Base-by-base conservation (phyloP, 2,888 invertebrate genomes). In the Alloplasta piceator region DNA sequence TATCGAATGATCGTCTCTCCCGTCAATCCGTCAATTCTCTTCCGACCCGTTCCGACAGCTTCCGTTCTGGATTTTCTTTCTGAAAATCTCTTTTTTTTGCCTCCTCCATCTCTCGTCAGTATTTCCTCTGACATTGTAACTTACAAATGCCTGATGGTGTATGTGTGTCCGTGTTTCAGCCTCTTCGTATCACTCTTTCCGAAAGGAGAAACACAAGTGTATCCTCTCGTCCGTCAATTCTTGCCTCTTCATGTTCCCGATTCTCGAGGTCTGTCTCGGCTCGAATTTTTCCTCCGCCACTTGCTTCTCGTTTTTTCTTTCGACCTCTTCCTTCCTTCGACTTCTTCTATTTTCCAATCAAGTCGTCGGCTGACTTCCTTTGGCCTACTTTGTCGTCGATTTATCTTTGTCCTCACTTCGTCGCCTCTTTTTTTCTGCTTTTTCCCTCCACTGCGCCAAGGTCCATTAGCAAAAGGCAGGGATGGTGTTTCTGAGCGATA, bases 271-370 rank as follows among this genome's bases (percentile, higher is more conserved):
- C 36, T 56, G 61, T 67, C 76, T 74, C 70, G 58, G 61, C 79
- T 74, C 52, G 76, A 46, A 55, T 63, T 60, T 63, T 60, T 16
- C n/a, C n/a, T 64, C 64, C 41, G n/a, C 52, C 64, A 41, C 52
- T 67, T 81, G 58, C 48, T 77, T 64, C 71, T 75, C 10, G 66
- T 16, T 61, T 80, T 73, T 82, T 63, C n/a, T 75, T 78, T 56
- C 68, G 70, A 82, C 66, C 67, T 67, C 75, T 55, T 74, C 50
- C 71, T 73, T 73, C 63, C 36, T 73, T 78, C 78, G 58, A 5
- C 41, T 55, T 58, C n/a, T 70, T 43, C 70, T 43, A 43, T 63
- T n/a, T n/a, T 63, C 43, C 26, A 39, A 52, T 43, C 41, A 14
- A 41, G 61, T 5, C 7, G 16, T 12, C 39, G 61, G 60, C 55